Conservation (phyloP, 2,113 vertebrate species). For the Parus major region DNA sequence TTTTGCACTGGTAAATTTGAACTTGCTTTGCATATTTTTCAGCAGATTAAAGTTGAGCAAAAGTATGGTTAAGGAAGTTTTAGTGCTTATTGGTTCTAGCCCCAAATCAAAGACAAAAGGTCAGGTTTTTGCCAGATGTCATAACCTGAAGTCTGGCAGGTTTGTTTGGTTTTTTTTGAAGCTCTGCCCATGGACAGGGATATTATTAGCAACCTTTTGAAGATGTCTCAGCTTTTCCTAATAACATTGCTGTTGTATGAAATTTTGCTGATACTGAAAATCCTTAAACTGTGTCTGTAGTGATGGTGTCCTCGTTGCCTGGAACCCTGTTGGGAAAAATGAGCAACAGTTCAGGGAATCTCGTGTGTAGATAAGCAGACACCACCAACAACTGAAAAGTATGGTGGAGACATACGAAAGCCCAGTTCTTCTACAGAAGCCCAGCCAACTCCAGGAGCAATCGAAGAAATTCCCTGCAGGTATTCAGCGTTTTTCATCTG, state of each 20-base stretch:
- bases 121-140: not conserved
- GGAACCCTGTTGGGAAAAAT: not conserved
- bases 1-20: not conserved
- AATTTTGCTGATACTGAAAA: not conserved
- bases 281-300: not conserved
- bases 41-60: not conserved
- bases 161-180: not conserved
- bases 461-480: not conserved
- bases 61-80: not conserved
- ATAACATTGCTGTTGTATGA: not conserved
- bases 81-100: not conserved
- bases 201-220: not conserved
- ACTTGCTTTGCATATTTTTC: conserved; percentile 5
- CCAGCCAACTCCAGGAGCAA: not conserved
- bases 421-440: not conserved
- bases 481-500: not conserved
- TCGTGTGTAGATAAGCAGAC: not conserved
- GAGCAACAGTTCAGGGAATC: not conserved
- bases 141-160: not conserved
- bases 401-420: not conserved
- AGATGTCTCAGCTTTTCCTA: not conserved
- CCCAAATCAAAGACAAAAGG: not conserved
- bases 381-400: not conserved
- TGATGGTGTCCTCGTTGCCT: not conserved
- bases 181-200: not conserved